A percentile compares a stretch with the other conserved stretches of the same genome.
Conservation (phyloP, 2,113 vertebrate genomes). For the Xyliphius kryptos region DNA sequence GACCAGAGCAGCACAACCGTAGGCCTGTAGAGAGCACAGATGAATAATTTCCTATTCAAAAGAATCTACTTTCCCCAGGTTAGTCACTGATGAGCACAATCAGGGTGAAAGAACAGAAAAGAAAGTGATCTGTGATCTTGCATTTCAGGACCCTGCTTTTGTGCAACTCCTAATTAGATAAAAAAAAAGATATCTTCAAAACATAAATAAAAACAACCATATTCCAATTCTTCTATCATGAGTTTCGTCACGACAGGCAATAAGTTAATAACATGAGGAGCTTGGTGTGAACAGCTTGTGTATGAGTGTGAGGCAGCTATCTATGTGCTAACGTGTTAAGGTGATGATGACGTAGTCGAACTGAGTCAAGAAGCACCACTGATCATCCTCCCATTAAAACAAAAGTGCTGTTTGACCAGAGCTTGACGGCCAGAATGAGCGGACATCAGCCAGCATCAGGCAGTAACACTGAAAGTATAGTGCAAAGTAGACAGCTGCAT, state of each 20-base stretch:
- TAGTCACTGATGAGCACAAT: not conserved
- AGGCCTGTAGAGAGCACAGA: conserved; percentile 27
- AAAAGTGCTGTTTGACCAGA: conserved; percentile 39
- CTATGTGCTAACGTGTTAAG: conserved; percentile 33
- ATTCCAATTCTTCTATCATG: conserved; percentile 32
- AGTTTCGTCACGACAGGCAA: conserved; percentile 29
- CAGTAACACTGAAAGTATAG: conserved; percentile 99
- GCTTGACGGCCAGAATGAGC: conserved; percentile 44
- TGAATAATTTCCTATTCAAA: conserved; percentile 47
- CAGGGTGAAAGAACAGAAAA: conserved; percentile 8
- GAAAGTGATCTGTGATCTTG: conserved; percentile 3
- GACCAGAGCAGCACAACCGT: conserved; percentile 33
- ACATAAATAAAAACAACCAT: conserved; percentile 32
- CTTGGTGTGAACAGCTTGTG: conserved; percentile 28
- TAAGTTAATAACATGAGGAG: conserved; percentile 17
- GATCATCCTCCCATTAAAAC: conserved; percentile 20
- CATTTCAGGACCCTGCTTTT: conserved; percentile 2
- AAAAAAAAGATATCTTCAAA: conserved; percentile 38
- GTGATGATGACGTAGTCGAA: conserved; percentile 21
- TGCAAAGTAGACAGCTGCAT: conserved; percentile 92
- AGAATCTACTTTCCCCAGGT: not conserved
- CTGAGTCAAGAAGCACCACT: conserved; percentile 18
- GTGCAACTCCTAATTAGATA: conserved; percentile 25
- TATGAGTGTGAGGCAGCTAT: conserved; percentile 30
- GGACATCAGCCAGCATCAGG: conserved; percentile 72